Conservation (phyloP, 2,797 vertebrate species). For the Lutjanus argentimaculatus region DNA sequence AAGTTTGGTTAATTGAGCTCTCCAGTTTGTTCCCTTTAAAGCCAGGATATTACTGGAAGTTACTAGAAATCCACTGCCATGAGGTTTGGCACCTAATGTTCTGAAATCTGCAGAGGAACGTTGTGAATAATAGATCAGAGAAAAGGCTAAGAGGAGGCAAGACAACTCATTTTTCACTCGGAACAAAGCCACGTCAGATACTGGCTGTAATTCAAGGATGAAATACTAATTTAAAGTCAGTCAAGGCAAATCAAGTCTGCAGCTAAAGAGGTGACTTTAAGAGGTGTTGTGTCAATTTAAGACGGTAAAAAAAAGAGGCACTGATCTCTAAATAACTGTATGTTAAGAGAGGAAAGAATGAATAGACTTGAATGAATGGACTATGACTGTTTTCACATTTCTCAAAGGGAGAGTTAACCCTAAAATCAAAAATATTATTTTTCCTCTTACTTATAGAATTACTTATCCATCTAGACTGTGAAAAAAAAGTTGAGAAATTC, state of each 20-base stretch:
- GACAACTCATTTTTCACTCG: conserved; percentile 5
- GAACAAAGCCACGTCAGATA: conserved; percentile 33
- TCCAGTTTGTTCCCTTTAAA: conserved; percentile 27
- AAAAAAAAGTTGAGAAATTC: no score
- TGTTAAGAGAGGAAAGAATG: background rate
- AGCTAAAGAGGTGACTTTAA: background rate
- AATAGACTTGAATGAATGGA: no score
- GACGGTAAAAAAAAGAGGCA: background rate
- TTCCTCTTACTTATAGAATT: no score
- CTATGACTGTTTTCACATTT: background rate
- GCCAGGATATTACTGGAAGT: conserved; percentile 13
- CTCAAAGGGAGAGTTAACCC: background rate
- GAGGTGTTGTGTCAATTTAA: background rate
- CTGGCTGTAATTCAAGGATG: conserved; percentile 8
- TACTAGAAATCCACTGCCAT: conserved; percentile 21
- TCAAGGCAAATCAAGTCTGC: background rate
- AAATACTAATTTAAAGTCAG: conserved; percentile 14
- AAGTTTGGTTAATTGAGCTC: background rate
- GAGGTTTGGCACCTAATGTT: conserved; percentile 46
- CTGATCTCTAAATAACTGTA: background rate
- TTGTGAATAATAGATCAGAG: conserved; percentile 76
- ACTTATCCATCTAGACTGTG: no score
- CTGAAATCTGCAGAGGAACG: conserved; percentile 46
- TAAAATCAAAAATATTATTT: no score
- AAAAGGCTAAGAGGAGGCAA: conserved; percentile 43